Conservation (phyloP, 2,888 invertebrate genomes). For the Scaeva pyrastri region DNA sequence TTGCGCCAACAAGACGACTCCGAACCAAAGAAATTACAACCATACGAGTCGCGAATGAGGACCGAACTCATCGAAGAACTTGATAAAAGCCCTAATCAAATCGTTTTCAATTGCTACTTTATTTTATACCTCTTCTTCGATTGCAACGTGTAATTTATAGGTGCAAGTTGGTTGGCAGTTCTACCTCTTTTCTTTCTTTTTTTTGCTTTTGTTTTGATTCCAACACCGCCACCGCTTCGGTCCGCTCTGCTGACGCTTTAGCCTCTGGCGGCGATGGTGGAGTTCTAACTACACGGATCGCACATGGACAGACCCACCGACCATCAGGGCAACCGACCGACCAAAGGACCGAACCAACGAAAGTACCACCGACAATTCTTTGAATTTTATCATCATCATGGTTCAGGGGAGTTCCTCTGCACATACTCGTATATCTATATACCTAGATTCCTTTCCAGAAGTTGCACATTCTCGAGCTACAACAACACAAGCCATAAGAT, state of each 20-base stretch:
- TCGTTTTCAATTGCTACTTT: conserved; percentile 71
- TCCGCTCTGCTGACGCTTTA: neutral
- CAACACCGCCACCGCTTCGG: neutral
- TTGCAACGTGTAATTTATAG: conserved; percentile 69
- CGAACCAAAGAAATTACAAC: conserved; percentile 4
- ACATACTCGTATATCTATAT: too few relatives aligned
- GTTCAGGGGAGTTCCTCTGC: conserved; percentile 18
- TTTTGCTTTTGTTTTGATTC: neutral
- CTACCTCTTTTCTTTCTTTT: conserved; percentile 26
- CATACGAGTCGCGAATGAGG: neutral
- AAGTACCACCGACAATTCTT: conserved; percentile 32
- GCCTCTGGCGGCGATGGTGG: neutral
- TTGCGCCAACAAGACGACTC: conserved; percentile 4
- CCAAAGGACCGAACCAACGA: neutral
- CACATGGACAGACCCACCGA: neutral
- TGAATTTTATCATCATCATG: conserved; percentile 46
- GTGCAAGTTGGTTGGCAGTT: conserved; percentile 54
- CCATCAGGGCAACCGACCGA: neutral
- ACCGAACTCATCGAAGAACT: conserved; percentile 49
- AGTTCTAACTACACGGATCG: neutral
- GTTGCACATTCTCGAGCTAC: conserved; percentile 28
- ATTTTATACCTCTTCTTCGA: conserved; percentile 66
- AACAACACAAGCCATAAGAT: conserved; percentile 30
- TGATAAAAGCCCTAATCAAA: conserved; percentile 70
- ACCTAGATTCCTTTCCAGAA: neutral